Conservation (phyloP, 2,113 vertebrate genomes). For the Nibea albiflora region DNA sequence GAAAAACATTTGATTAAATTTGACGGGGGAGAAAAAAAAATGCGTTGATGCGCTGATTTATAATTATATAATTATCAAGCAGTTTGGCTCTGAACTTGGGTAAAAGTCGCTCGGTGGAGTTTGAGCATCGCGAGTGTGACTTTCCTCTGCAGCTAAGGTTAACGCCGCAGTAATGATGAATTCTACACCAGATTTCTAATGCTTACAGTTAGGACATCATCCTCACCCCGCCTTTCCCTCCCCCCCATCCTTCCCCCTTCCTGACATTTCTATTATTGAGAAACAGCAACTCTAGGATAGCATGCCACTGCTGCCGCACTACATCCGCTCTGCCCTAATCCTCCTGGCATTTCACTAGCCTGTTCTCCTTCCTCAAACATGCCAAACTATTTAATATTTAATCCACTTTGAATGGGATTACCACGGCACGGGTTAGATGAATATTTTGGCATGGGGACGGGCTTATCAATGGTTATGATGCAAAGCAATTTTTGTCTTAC, state of each 20-base stretch:
- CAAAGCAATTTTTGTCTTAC: slow-evolving; percentile 48
- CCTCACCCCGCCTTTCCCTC: slow-evolving; percentile 18
- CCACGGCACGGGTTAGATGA: slow-evolving; percentile 54
- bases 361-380: slow-evolving; percentile 59
- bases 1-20: slow-evolving; percentile 4
- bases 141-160: slow-evolving; percentile 59
- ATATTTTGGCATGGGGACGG: slow-evolving; percentile 56
- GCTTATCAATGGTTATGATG: slow-evolving; percentile 66
- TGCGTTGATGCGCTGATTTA: not conserved
- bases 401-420: slow-evolving; percentile 77
- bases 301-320: slow-evolving; percentile 58
- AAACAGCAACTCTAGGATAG: slow-evolving; percentile 72
- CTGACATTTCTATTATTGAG: slow-evolving; percentile 81
- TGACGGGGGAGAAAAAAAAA: not conserved
- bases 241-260: slow-evolving; percentile 47
- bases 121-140: slow-evolving; percentile 19
- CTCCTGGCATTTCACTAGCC: slow-evolving; percentile 76
- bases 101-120: slow-evolving; percentile 24
- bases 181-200: slow-evolving; percentile 75
- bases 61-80: slow-evolving; percentile 20
- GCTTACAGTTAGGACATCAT: slow-evolving; percentile 52
- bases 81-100: slow-evolving; percentile 23
- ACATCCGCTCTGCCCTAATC: slow-evolving; percentile 79
- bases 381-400: slow-evolving; percentile 76
- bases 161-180: slow-evolving; percentile 79